Percentiles rank a stretch among this genome's conserved stretches.
Evolutionary conservation across 2,888 invertebrate genomes (phyloP).

Genomic region (Myathropa florea): DNA sequence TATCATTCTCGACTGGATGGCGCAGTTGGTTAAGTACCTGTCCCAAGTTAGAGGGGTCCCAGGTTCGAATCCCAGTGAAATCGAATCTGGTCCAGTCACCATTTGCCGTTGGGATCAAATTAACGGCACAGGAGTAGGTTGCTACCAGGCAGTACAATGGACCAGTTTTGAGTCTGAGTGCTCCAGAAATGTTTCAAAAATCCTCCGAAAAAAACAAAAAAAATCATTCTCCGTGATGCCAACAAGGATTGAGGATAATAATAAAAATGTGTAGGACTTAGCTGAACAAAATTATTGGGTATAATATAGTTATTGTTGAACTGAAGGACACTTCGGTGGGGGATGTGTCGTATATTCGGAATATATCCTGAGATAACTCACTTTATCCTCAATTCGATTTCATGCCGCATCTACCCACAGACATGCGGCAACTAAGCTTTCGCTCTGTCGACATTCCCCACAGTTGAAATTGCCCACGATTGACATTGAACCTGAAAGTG

Average conservation of each 20-base stretch:
- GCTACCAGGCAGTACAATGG: too few relatives aligned
- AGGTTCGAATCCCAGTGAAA: too few relatives aligned
- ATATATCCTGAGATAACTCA: constrained; percentile 51
- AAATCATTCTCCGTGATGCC: background rate
- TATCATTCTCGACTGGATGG: too few relatives aligned
- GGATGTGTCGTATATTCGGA: constrained; percentile 15
- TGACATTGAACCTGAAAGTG: constrained; percentile 13
- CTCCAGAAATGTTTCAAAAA: too few relatives aligned
- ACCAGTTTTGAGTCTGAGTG: too few relatives aligned
- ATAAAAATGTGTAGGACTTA: background rate
- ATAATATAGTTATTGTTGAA: constrained; percentile 33
- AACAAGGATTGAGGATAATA: background rate
- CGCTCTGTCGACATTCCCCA: constrained; percentile 8
- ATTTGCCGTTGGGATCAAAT: too few relatives aligned
- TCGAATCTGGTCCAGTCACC: too few relatives aligned
- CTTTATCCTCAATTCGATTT: constrained; percentile 53
- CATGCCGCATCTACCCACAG: constrained; percentile 49
- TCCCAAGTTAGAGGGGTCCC: too few relatives aligned
- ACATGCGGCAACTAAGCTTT: constrained; percentile 41
- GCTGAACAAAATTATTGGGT: background rate
- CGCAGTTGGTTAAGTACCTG: too few relatives aligned
- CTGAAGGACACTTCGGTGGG: constrained; percentile 20
- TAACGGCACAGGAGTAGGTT: too few relatives aligned
- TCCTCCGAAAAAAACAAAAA: too few relatives aligned
- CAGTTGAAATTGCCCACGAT: too few relatives aligned